phyloP scores from a whole-genome alignment of 2,113 vertebrate genomes.

The Collichthys lucidus region DNA sequence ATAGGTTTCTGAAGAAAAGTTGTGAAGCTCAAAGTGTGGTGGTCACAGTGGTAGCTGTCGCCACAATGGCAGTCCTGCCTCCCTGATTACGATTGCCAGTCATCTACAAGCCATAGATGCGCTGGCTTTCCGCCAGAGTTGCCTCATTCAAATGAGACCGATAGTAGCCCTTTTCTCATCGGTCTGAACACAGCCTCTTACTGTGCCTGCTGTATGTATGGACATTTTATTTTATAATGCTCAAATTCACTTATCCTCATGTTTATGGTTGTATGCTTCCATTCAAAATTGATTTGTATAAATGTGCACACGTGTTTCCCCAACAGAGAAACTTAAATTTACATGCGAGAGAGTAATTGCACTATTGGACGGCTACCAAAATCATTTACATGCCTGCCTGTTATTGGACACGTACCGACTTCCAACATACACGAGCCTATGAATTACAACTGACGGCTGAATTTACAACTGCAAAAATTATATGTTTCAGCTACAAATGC shows the following conservation, averaged over 20 bases:
- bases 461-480: constrained; percentile 20
- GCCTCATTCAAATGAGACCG: background rate
- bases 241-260: background rate
- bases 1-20: too few species aligned
- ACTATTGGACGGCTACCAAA: constrained; percentile 17
- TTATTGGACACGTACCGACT: constrained; percentile 1
- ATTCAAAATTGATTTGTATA: background rate
- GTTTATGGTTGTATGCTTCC: background rate
- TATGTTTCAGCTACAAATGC: background rate
- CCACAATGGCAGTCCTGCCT: too few species aligned
- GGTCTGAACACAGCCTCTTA: background rate
- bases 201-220: background rate
- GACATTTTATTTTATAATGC: background rate
- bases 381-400: constrained; percentile 20
- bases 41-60: too few species aligned
- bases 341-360: constrained; percentile 30
- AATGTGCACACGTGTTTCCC: background rate
- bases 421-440: constrained; percentile 2
- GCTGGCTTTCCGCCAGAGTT: too few species aligned
- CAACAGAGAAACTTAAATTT: constrained; percentile 21
- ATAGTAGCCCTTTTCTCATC: too few species aligned
- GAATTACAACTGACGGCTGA: constrained; percentile 9
- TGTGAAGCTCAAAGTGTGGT: too few species aligned
- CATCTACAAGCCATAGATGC: too few species aligned
- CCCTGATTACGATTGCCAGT: too few species aligned